These are phyloP conservation scores for Sphaerophoria taeniata DNA, from an alignment of 2,888 invertebrate genomes.

Conservation along the genomic window DNA sequence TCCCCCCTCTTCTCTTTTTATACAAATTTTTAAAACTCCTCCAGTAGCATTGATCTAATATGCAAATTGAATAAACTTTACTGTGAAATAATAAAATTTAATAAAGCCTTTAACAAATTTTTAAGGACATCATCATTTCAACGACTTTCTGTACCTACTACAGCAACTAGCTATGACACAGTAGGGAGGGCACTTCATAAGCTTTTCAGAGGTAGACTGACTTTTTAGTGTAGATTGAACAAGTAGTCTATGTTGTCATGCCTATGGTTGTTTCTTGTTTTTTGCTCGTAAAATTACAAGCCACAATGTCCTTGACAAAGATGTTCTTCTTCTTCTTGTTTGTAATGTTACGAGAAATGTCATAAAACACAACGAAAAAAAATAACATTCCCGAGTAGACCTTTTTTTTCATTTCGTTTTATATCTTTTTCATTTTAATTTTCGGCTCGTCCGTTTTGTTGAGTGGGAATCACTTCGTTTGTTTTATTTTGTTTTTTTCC, in stretches of 20 bases:
- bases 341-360: slow-evolving; percentile 5
- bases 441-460: slow-evolving; percentile 17
- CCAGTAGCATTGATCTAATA: slow-evolving; percentile 29
- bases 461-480: neutral
- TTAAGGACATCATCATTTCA: slow-evolving; percentile 41
- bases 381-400: neutral
- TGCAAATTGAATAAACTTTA: slow-evolving; percentile 30
- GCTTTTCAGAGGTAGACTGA: slow-evolving; percentile 23
- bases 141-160: too few species aligned
- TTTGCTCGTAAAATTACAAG: slow-evolving; percentile 54
- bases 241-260: slow-evolving; percentile 22
- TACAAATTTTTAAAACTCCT: neutral
- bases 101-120: slow-evolving; percentile 56
- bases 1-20: neutral
- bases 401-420: slow-evolving; percentile 15
- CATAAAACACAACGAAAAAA: slow-evolving; percentile 12
- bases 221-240: slow-evolving; percentile 7
- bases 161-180: neutral
- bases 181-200: slow-evolving; percentile 5
- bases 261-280: slow-evolving; percentile 5
- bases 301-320: slow-evolving; percentile 55
- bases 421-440: slow-evolving; percentile 30
- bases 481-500: neutral
- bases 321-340: slow-evolving; percentile 2
- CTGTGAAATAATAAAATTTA: slow-evolving; percentile 51